phyloP scores from a whole-genome alignment of 1,140 invertebrate species.

The Apis dorsata region DNA sequence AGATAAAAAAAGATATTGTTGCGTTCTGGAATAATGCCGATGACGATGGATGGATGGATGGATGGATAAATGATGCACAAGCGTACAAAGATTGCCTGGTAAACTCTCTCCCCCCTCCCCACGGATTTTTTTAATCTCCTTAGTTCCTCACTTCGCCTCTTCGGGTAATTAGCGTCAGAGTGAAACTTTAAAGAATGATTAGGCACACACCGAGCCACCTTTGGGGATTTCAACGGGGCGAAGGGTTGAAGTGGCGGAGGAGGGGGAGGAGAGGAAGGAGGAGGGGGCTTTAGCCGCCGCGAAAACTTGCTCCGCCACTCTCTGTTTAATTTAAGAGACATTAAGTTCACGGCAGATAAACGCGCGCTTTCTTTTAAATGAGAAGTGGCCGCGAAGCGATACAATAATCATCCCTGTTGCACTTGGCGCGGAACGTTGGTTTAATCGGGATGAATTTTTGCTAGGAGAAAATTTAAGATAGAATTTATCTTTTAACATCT shows the following conservation, averaged over 20 bases:
- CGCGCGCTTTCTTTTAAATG: slow-evolving; percentile 6
- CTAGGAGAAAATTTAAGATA: accelerated
- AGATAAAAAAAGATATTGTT: background rate
- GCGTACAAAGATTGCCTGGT: slow-evolving; percentile 19
- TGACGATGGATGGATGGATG: background rate
- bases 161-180: slow-evolving; percentile 67
- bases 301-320: background rate
- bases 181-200: slow-evolving; percentile 71
- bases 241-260: slow-evolving; percentile 42
- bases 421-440: background rate
- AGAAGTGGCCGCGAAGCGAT: background rate
- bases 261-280: background rate
- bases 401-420: background rate
- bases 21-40: too few relatives aligned
- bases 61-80: slow-evolving; percentile 26
- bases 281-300: slow-evolving; percentile 10
- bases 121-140: slow-evolving; percentile 65
- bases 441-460: background rate
- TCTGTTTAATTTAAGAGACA: slow-evolving; percentile 39
- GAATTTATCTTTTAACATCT: too few relatives aligned
- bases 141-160: slow-evolving; percentile 48
- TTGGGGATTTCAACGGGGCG: slow-evolving; percentile 53
- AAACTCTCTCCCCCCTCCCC: background rate
- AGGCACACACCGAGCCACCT: slow-evolving; percentile 42
- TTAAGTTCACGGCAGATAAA: slow-evolving; percentile 5